Evolutionary conservation across 2,113 vertebrate species (phyloP), one percentile per base, ranked within the genome.

Genomic region (Diadophis punctatus): DNA sequence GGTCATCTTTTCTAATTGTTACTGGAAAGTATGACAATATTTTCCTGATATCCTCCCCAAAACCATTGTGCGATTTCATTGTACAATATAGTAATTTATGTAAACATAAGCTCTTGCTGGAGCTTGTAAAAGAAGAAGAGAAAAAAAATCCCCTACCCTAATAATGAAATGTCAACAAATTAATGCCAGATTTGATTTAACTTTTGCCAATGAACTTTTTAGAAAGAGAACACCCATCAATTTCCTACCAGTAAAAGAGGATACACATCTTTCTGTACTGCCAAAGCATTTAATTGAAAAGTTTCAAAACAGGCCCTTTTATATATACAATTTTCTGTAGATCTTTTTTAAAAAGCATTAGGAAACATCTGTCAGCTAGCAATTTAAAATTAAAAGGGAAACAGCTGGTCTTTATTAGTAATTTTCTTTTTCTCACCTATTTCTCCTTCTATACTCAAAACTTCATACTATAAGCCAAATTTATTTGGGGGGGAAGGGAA

Each of bases 121-220:
- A 56, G 86, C 53, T 63, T 91, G 90, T 34, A 55, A 43, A 56
- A 46, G 34, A 85, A 60, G 90, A 0, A 6, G 84, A 34, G 30
- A 5, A 63, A 22, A n/a, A 94, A 92, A 95, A 85, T 1, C 0
- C 46, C 86, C 49, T 39, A 56, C 6, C 2, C 12, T 43, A 34
- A 56, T 39, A 91, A 85, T 9, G 4, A 39, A 95, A 94, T 34
- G 39, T 2, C 16, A 93, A 89, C 27, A 92, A 93, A 94, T 93
- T 25, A 87, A 92, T 55, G 3, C 16, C 22, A 92, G 49, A 5
- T 0, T 46, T 92, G 5, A 48, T 85, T 22, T 49, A 88, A 0
- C 39, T 92, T 7, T 18, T 93, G 14, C 0, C 80, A 0, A 25
- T 88, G 95, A 56, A 55, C 60, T 91, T 49, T 94, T 93, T 49